phyloP scores from a whole-genome alignment of 2,113 vertebrate genomes.

The Vulpes vulpes region DNA sequence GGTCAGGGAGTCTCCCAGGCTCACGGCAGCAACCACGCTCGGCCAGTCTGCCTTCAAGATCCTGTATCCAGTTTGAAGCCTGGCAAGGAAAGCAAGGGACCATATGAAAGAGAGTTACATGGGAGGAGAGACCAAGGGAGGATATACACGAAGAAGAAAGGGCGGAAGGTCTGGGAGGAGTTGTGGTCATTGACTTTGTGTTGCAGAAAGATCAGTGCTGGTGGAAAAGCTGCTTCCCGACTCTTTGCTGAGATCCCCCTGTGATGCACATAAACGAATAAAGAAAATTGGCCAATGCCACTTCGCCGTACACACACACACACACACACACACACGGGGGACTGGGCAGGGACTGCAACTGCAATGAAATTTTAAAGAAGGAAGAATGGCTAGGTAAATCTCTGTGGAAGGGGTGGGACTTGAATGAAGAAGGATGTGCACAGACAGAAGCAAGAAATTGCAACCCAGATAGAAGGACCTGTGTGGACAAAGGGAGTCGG shows the following conservation, averaged over 20 bases:
- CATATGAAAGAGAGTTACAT: neutral
- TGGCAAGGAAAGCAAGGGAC: neutral
- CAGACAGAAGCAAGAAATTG: constrained; percentile 8
- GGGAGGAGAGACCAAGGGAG: neutral
- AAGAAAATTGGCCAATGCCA: neutral
- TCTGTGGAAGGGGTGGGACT: neutral
- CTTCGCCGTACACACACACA: neutral
- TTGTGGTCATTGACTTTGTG: neutral
- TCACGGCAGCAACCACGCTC: neutral
- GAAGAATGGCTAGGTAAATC: neutral
- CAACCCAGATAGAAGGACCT: neutral
- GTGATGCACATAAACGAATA: neutral
- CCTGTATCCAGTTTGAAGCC: neutral
- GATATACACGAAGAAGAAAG: neutral
- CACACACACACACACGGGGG: neutral
- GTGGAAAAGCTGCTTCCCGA: neutral
- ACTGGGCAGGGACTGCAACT: neutral
- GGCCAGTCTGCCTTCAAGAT: neutral
- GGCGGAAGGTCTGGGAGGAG: neutral
- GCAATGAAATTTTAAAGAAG: neutral
- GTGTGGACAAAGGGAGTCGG: neutral
- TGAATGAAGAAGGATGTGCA: neutral
- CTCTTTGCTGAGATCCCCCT: neutral
- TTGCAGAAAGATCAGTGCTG: neutral
- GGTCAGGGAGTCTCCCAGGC: neutral